phyloP scores from a whole-genome alignment of 2,113 vertebrate genomes.

The Triplophysa dalaica region DNA sequence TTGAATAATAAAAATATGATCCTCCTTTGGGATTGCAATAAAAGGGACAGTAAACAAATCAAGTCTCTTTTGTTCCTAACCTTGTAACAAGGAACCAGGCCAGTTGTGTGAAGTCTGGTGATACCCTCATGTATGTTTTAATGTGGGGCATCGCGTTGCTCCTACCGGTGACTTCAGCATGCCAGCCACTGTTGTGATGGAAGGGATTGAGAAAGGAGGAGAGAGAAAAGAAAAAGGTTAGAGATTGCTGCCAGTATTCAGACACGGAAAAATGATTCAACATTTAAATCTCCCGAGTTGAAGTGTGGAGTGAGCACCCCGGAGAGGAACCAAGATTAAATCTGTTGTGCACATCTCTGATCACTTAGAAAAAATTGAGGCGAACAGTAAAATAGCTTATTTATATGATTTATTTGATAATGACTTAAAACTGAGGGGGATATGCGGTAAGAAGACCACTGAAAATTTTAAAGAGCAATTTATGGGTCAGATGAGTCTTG shows the following conservation, averaged over 20 bases:
- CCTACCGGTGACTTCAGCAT: slow-evolving; percentile 84
- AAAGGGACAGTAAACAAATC: neutral
- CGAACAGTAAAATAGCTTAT: neutral
- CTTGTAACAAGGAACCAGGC: slow-evolving; percentile 96
- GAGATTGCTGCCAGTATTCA: slow-evolving; percentile 12
- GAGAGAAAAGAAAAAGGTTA: neutral
- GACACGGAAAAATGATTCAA: neutral
- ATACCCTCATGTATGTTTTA: slow-evolving; percentile 91
- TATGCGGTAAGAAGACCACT: neutral
- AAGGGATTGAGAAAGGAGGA: neutral
- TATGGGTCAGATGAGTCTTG: slow-evolving; percentile 13
- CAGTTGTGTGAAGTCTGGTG: slow-evolving; percentile 84
- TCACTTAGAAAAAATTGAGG: neutral
- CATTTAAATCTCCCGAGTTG: neutral
- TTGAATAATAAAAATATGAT: too few species aligned
- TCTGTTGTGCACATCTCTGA: slow-evolving; percentile 16
- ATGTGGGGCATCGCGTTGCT: slow-evolving; percentile 95
- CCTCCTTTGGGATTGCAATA: too few species aligned
- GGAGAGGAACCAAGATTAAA: slow-evolving; percentile 9
- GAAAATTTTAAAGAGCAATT: slow-evolving; percentile 21
- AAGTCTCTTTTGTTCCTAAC: slow-evolving; percentile 61
- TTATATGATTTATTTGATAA: neutral
- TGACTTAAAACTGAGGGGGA: neutral
- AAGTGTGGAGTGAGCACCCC: slow-evolving; percentile 1
- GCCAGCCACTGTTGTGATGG: slow-evolving; percentile 80